Conservation (phyloP, 2,113 vertebrate genomes). For the Pterophyllum scalare region DNA sequence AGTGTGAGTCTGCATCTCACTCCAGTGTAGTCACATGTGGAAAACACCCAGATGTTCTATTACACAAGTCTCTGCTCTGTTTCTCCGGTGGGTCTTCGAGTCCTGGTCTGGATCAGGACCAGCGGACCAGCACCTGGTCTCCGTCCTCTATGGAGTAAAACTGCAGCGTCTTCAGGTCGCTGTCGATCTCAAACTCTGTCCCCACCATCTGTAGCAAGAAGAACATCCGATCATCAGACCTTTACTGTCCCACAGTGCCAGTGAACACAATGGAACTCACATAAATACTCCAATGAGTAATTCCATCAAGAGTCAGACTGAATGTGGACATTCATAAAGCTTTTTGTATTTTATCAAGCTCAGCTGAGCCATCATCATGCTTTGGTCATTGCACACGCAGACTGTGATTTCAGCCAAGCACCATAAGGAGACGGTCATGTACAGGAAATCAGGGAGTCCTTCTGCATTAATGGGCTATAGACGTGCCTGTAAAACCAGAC, state of each 20-base stretch:
- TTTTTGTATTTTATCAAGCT: too few relatives aligned
- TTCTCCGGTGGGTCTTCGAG: background rate
- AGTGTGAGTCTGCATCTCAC: background rate
- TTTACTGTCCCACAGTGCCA: background rate
- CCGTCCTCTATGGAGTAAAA: conserved; percentile 93
- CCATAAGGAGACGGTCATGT: too few relatives aligned
- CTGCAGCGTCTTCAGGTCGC: conserved; percentile 90
- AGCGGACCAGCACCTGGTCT: conserved; percentile 90
- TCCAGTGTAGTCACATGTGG: background rate
- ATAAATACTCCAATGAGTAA: too few relatives aligned
- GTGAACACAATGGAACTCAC: background rate
- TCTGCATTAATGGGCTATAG: too few relatives aligned
- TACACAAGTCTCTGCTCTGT: background rate
- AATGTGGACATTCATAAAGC: background rate
- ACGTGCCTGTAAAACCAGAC: too few relatives aligned
- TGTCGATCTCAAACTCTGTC: conserved; percentile 89
- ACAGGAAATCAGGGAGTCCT: too few relatives aligned
- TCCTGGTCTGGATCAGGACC: conserved; percentile 76
- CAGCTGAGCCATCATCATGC: too few relatives aligned
- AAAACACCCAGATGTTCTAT: background rate
- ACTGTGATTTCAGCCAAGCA: too few relatives aligned
- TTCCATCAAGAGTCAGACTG: background rate
- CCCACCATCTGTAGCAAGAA: conserved; percentile 80
- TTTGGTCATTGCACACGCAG: too few relatives aligned
- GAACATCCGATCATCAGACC: background rate